Evolutionary conservation across 2,888 invertebrate species (phyloP).

Genomic region (Diplazon laetatorius): DNA sequence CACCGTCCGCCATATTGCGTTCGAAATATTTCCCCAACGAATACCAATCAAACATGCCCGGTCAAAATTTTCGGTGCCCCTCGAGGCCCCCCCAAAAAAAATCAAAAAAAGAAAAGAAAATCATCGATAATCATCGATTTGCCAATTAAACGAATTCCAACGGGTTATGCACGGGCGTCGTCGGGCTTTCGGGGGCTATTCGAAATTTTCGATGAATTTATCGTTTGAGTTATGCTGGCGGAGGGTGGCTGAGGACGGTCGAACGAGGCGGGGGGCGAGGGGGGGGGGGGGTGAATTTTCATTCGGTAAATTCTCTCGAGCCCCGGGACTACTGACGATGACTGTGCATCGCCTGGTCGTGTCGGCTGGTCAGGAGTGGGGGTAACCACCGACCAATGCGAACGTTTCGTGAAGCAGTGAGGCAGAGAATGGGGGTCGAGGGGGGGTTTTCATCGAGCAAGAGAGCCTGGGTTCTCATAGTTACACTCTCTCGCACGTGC

Average conservation of each 20-base stretch:
- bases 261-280: conserved; percentile 2
- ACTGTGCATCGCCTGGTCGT: conserved; percentile 74
- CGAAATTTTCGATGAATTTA: conserved; percentile 60
- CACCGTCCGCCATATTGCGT: no score
- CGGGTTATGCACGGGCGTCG: no score
- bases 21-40: no score
- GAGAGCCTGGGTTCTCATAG: conserved; percentile 53
- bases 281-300: conserved; percentile 56
- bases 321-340: conserved; percentile 80
- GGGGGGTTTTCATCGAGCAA: conserved; percentile 48
- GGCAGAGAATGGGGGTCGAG: conserved; percentile 53
- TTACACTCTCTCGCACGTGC: conserved; percentile 55
- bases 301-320: conserved; percentile 61
- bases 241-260: neutral
- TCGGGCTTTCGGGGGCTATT: conserved; percentile 3
- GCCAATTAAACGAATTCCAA: conserved; percentile 55
- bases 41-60: no score
- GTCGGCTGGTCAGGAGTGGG: no score
- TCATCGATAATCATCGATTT: conserved; percentile 11
- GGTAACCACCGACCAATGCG: no score
- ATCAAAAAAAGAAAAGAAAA: no score
- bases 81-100: neutral
- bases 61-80: neutral
- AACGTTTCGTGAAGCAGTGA: no score
- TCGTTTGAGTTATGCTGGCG: conserved; percentile 45